Evolutionary conservation across 2,888 invertebrate species (phyloP).

Genomic region (Agonopterix arenella): DNA sequence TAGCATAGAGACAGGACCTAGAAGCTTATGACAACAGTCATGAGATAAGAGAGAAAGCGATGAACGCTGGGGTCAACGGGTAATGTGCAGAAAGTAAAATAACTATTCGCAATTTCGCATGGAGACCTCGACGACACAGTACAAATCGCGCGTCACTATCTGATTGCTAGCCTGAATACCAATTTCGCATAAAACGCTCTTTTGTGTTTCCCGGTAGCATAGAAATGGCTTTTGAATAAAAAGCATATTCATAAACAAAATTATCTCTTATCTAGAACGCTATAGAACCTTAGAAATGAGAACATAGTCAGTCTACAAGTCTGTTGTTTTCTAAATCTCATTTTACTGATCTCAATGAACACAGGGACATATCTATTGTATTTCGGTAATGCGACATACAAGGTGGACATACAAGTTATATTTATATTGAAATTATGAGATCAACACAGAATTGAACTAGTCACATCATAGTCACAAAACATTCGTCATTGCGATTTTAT

Average conservation of each 20-base stretch:
- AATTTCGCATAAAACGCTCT: conserved; percentile 9
- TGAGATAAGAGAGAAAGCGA: conserved; percentile 28
- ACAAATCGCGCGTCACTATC: conserved; percentile 34
- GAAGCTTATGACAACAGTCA: conserved; percentile 16
- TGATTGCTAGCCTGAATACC: conserved; percentile 18
- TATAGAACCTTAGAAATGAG: too few relatives aligned
- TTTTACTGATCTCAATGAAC: too few relatives aligned
- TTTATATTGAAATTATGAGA: too few relatives aligned
- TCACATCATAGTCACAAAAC: too few relatives aligned
- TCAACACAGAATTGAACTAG: too few relatives aligned
- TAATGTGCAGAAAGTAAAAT: conserved; percentile 37
- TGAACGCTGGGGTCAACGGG: conserved; percentile 32
- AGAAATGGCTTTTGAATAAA: conserved; percentile 9
- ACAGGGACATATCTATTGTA: too few relatives aligned
- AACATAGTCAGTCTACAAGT: too few relatives aligned
- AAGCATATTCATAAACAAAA: conserved; percentile 1
- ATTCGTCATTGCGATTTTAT: too few relatives aligned
- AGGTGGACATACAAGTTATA: too few relatives aligned
- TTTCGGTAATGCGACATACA: too few relatives aligned
- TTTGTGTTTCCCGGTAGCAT: conserved; percentile 9
- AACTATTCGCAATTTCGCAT: conserved; percentile 15
- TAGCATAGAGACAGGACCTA: conserved; percentile 11
- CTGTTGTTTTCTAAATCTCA: too few relatives aligned
- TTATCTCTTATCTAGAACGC: too few relatives aligned
- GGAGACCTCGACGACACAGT: conserved; percentile 22